Conservation (phyloP, 2,888 invertebrate species). For the Caenorhabditis afra region DNA sequence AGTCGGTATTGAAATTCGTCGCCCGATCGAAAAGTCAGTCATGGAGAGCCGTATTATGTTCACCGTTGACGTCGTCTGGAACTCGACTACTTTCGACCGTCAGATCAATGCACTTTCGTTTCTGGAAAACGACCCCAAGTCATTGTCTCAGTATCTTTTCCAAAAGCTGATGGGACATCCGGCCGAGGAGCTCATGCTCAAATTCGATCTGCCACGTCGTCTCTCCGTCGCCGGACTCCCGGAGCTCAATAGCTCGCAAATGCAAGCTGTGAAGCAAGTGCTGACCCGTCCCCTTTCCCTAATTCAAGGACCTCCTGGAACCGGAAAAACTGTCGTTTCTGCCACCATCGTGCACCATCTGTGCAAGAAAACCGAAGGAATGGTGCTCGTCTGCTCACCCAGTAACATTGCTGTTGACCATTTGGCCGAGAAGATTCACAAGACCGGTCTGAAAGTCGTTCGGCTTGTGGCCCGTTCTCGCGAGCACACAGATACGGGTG, state of each 20-base stretch:
- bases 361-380: conserved; percentile 87
- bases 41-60: conserved; percentile 96
- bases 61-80: conserved; percentile 89
- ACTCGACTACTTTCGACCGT: conserved; percentile 76
- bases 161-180: conserved; percentile 91
- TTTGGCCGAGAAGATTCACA: conserved; percentile 97
- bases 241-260: conserved; percentile 97
- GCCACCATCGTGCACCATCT: conserved; percentile 99
- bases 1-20: conserved; percentile 95
- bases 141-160: conserved; percentile 97
- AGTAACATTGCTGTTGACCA: conserved; percentile 99
- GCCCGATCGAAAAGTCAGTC: conserved; percentile 87
- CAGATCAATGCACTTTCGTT: conserved; percentile 95
- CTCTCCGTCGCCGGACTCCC: conserved; percentile 93
- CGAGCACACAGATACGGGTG: conserved; percentile 97
- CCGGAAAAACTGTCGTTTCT: conserved; percentile 90
- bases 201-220: conserved; percentile 88
- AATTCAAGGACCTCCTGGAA: conserved; percentile 87
- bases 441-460: conserved; percentile 93
- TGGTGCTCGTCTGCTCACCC: conserved; percentile 96
- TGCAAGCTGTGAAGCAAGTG: conserved; percentile 98
- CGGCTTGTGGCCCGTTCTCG: conserved; percentile 97
- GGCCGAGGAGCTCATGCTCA: conserved; percentile 81
- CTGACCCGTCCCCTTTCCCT: conserved; percentile 94
- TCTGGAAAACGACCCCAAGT: conserved; percentile 95